Base-by-base conservation (phyloP, 2,113 vertebrate species). In the Corythoichthys haematopterus region DNA sequence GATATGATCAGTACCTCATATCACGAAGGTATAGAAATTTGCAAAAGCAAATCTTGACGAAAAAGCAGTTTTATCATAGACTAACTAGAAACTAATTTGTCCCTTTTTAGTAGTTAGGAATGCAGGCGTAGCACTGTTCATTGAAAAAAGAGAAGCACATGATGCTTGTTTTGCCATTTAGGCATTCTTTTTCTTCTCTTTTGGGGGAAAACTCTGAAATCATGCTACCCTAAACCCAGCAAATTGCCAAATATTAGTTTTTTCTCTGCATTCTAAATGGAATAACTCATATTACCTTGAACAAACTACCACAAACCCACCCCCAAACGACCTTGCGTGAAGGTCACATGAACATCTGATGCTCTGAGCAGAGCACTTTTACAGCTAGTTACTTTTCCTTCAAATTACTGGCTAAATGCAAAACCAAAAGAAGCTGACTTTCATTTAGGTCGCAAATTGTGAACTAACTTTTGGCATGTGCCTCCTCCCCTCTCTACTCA, bases 321-420 rank as follows among this genome's bases (percentile, higher is more conserved):
- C 52, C 46, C 35, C 47, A 65, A 43, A 60, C 63, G 38, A 82
- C 89, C 89, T 90, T 87, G 75, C 80, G 14, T 56, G 80, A 88
- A 91, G 91, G 89, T 86, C 84, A 77, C n/a, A 1, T 4, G 11
- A 58, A 35, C 72, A 84, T 81, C 77, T 84, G 76, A 62, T 73
- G 66, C 7, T 47, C 63, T 65, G 53, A 48, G 61, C 66, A 60
- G 14, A 28, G 1, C 14, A 66, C 80, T 79, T 72, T 69, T 74
- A 62, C n/a, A 14, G n/a, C 43, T 6, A 28, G n/a, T 16, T n/a
- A 7, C 46, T 59, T 20, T 55, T 35, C 12, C 48, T 15, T 15
- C 52, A 36, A 63, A 35, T 45, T 65, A 0, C 0, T 13, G 15
- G 20, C 56, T 58, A 68, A 2, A 35, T 3, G 20, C 33, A 9